Evolutionary conservation across 2,797 vertebrate genomes (phyloP), one percentile per base, ranked within the genome.

Genomic region (Naso thynnoides): DNA sequence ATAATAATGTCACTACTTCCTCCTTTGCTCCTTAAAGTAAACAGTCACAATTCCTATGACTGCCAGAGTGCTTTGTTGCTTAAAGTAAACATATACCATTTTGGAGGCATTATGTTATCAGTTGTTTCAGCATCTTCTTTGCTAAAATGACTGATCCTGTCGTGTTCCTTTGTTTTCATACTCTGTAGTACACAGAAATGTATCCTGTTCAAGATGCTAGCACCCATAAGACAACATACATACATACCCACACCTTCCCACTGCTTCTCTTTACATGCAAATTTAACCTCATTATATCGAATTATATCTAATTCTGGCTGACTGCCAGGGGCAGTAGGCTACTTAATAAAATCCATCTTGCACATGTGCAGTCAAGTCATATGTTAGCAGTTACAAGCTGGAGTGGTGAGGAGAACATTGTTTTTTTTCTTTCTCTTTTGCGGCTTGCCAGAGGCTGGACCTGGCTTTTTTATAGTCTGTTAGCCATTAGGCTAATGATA

Each of bases 331-430:
- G 85, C 61, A 44, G 56, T 21, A 13, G 10, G 33, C 10, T 36
- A 16, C 73, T 86, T 72, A 78, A 62, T 70, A 81, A 81, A 83
- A 81, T 75, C 61, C 57, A 70, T 78, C 71, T 27, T 29, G 36
- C 58, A 59, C 61, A 85, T 81, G 55, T 78, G 72, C 72, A 81
- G 69, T 79, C 59, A 53, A 67, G 67, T 85, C 75, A 76, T 70
- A 76, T 60, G 75, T 61, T 67, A 18, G 36, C 49, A 57, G 42
- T 26, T 44, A 72, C 14, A 76, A 55, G 27, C 49, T 36, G 39
- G 13, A 26, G 61, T 58, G 21, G 19, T 6, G 31, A 5, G 19
- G 24, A 38, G 39, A 31, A 33, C 58, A 58, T 44, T 39, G 44
- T 14, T 38, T 39, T 21, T 4, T 58, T n/a, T 53, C 31, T 42